phyloP scores from a whole-genome alignment of 2,888 invertebrate genomes.

The Tenthredo livida region DNA sequence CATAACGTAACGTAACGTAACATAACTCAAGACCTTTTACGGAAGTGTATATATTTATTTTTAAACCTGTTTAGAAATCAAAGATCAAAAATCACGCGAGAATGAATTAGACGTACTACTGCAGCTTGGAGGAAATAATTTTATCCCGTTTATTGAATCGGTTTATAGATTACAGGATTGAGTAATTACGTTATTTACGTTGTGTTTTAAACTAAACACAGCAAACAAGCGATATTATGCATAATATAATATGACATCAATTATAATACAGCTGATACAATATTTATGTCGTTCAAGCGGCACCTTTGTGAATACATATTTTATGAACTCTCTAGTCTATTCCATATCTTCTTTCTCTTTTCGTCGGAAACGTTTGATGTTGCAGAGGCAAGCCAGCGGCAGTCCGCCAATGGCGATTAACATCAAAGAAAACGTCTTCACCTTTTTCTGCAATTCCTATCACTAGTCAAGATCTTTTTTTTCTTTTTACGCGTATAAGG shows the following conservation, averaged over 20 bases:
- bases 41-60: not conserved
- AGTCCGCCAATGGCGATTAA: constrained; percentile 12
- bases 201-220: not conserved
- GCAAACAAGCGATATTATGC: not conserved
- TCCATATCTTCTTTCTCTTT: not conserved
- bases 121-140: not conserved
- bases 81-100: not conserved
- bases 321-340: not conserved
- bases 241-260: not conserved
- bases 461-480: not conserved
- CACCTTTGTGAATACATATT: not conserved
- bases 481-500: not conserved
- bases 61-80: not conserved
- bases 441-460: constrained; percentile 15
- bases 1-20: too few relatives aligned
- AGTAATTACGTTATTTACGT: not conserved
- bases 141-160: not conserved
- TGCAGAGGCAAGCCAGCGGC: constrained; percentile 14
- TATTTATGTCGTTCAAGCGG: not conserved
- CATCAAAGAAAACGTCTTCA: constrained; percentile 29
- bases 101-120: not conserved
- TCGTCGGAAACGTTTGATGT: constrained; percentile 33
- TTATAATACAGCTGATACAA: not conserved
- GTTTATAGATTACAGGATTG: not conserved
- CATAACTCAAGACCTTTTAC: not conserved